phyloP scores from a whole-genome alignment of 2,113 vertebrate species.

The Chroicocephalus ridibundus region DNA sequence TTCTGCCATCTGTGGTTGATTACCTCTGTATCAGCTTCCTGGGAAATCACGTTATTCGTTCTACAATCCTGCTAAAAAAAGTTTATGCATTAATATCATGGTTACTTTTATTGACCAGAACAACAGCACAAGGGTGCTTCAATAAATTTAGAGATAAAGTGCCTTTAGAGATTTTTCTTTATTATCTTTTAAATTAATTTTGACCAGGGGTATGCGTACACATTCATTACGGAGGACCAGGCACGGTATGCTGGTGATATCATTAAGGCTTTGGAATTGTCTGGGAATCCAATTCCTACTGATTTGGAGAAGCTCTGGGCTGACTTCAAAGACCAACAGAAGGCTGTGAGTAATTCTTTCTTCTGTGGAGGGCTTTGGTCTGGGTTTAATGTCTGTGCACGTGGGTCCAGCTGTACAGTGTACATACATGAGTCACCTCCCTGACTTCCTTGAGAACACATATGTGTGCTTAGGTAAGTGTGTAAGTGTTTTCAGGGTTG shows the following conservation, averaged over 20 bases:
- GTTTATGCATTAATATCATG: not conserved
- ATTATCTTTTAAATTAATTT: not conserved
- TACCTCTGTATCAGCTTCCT: not conserved
- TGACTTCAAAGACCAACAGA: slow-evolving; percentile 96
- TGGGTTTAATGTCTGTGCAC: not conserved
- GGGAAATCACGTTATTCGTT: not conserved
- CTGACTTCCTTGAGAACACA: not conserved
- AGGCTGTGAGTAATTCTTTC: slow-evolving; percentile 81
- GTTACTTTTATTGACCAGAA: not conserved
- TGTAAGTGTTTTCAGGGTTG: not conserved
- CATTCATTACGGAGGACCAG: slow-evolving; percentile 96
- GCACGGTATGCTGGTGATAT: slow-evolving; percentile 95
- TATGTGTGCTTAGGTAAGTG: rapidly evolving
- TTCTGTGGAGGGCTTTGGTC: not conserved
- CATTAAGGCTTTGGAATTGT: slow-evolving; percentile 96
- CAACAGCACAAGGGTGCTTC: not conserved
- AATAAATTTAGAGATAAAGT: not conserved
- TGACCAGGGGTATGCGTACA: slow-evolving; percentile 90
- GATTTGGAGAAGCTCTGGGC: slow-evolving; percentile 95
- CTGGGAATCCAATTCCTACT: slow-evolving; percentile 83
- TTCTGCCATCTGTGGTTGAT: not conserved
- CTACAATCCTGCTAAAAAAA: not conserved
- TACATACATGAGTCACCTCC: not conserved
- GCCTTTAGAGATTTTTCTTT: not conserved
- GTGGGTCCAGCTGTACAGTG: not conserved